These are phyloP conservation scores for Brevimyrus niger DNA, from an alignment of 2,113 vertebrate genomes.

Conservation along the genomic window DNA sequence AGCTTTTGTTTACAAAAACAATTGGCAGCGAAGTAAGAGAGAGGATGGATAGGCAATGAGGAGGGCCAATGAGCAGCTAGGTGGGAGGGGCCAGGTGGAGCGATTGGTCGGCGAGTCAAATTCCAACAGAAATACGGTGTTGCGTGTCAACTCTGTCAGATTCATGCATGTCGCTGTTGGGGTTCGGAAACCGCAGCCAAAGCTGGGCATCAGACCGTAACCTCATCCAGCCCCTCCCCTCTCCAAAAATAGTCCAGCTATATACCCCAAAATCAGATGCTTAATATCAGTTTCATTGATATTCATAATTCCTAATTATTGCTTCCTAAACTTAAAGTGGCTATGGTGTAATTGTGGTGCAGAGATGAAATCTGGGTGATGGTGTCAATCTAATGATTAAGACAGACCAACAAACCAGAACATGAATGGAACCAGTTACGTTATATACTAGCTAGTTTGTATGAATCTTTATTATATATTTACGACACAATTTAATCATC, in stretches of 20 bases:
- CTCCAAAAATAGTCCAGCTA: neutral
- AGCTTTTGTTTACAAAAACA: slow-evolving; percentile 2
- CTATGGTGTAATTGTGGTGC: neutral
- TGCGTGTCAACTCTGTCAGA: neutral
- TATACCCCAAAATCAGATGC: neutral
- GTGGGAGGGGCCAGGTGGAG: neutral
- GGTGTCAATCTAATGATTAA: neutral
- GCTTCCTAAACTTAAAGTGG: neutral
- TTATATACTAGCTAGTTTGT: neutral
- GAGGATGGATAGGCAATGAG: neutral
- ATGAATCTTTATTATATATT: neutral
- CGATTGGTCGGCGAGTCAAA: neutral
- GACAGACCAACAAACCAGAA: neutral
- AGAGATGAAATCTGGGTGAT: neutral
- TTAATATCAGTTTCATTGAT: neutral
- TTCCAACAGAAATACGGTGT: neutral
- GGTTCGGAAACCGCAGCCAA: neutral
- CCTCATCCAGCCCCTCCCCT: neutral
- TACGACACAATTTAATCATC: neutral
- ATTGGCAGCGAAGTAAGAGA: neutral
- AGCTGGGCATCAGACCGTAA: neutral
- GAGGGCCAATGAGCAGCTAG: neutral
- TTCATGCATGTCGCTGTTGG: neutral
- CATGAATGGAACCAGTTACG: neutral
- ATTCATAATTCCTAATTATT: neutral